phyloP scores from a whole-genome alignment of 2,113 vertebrate species.

The Acanthochromis polyacanthus region DNA sequence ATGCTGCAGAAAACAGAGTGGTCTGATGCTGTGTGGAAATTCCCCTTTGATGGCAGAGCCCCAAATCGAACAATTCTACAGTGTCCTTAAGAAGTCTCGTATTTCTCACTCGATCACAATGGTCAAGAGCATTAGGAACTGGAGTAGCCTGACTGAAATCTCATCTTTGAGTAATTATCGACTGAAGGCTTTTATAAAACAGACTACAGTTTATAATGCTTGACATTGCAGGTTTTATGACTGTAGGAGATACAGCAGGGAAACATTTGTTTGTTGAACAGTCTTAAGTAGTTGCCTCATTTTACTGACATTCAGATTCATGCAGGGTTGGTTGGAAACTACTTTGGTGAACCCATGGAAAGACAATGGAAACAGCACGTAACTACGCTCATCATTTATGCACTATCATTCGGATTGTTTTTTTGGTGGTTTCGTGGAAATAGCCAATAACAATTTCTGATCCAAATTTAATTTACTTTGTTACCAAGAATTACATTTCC shows the following conservation, averaged over 20 bases:
- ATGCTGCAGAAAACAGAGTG: constrained; percentile 60
- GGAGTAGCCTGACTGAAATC: constrained; percentile 45
- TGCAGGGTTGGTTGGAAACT: neutral
- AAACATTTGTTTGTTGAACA: constrained; percentile 7
- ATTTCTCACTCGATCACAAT: constrained; percentile 51
- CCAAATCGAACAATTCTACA: constrained; percentile 70
- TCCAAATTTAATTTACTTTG: constrained; percentile 14
- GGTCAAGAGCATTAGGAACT: constrained; percentile 49
- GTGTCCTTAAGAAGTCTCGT: constrained; percentile 58
- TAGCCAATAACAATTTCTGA: neutral
- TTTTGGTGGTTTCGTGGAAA: constrained; percentile 5
- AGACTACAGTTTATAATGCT: constrained; percentile 9
- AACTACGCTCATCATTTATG: constrained; percentile 7
- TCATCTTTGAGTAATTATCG: constrained; percentile 43
- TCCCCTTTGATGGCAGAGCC: constrained; percentile 68
- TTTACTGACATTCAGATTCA: constrained; percentile 23
- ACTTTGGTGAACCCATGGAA: constrained; percentile 2
- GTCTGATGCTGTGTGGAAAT: constrained; percentile 69
- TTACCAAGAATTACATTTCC: constrained; percentile 21
- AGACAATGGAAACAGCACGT: neutral
- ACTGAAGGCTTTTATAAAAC: constrained; percentile 14
- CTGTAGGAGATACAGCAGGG: neutral
- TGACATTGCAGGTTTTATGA: constrained; percentile 3
- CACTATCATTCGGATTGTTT: neutral
- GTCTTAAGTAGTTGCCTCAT: neutral